These are phyloP conservation scores for Galleria mellonella DNA, from an alignment of 1,140 invertebrate genomes.

Conservation along the genomic window DNA sequence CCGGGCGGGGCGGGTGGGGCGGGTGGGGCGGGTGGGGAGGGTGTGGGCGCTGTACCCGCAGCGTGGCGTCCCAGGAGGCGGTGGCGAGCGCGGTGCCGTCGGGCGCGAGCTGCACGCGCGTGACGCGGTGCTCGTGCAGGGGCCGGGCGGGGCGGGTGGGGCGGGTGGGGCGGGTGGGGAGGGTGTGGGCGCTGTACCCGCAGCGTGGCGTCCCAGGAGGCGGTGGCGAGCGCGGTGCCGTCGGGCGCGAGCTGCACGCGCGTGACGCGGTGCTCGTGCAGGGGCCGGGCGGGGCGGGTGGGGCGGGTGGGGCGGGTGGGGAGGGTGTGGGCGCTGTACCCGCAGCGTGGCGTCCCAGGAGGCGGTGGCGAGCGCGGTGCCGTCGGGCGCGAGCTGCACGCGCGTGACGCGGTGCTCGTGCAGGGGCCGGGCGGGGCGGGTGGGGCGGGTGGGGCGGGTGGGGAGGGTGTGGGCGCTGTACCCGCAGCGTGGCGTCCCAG, in stretches of 20 bases:
- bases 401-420: no score
- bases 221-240: conserved; percentile 97
- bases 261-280: conserved; percentile 99
- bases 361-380: no score
- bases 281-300: neutral
- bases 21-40: conserved; percentile 97
- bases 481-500: no score
- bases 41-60: conserved; percentile 99
- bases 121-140: conserved; percentile 95
- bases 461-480: no score
- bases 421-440: no score
- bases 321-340: no score
- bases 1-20: conserved; percentile 90
- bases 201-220: conserved; percentile 98
- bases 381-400: no score
- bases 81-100: conserved; percentile 98
- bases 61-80: conserved; percentile 97
- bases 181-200: conserved; percentile 77
- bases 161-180: no score
- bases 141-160: no score
- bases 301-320: no score
- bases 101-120: conserved; percentile 94
- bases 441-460: no score
- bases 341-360: no score
- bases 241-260: conserved; percentile 97